Percentiles rank a stretch among this genome's conserved stretches.
Evolutionary conservation across 92 coral and sea anemone genomes (phyloP).

Genomic region (Hydrozoanthus gracilis): DNA sequence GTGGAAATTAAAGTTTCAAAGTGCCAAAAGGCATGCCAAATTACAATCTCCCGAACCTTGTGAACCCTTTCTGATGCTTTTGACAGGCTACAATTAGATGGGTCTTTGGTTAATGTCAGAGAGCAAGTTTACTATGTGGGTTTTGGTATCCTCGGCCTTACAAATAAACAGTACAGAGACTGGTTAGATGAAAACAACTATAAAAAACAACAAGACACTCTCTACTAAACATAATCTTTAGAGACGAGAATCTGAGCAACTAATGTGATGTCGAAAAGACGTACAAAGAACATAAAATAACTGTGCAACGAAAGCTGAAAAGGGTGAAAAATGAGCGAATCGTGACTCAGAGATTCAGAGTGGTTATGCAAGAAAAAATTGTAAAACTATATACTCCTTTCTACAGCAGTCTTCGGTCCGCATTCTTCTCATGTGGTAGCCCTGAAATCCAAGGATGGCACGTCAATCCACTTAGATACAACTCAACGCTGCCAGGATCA

Average conservation of each 20-base stretch:
- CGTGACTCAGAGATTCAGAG: constrained; percentile 24
- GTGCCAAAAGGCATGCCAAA: constrained; percentile 29
- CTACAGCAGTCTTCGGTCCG: background rate
- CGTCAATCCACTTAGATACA: constrained; percentile 13
- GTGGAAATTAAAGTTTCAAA: constrained; percentile 23
- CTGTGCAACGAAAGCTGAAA: constrained; percentile 24
- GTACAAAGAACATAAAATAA: constrained; percentile 12
- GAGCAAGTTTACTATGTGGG: constrained; percentile 30
- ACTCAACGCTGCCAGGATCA: constrained; percentile 37
- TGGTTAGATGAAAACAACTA: constrained; percentile 41
- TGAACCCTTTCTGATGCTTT: constrained; percentile 6
- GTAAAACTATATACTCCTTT: constrained; percentile 3
- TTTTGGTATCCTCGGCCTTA: constrained; percentile 16
- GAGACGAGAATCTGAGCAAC: constrained; percentile 5
- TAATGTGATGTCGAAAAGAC: background rate
- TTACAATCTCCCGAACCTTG: constrained; percentile 3
- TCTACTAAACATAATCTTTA: constrained; percentile 3
- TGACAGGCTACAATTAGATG: constrained; percentile 29
- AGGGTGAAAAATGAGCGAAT: constrained; percentile 14
- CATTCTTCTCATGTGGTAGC: constrained; percentile 8
- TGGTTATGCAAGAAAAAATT: background rate
- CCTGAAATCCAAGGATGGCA: constrained; percentile 28
- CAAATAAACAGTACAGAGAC: background rate
- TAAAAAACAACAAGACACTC: constrained; percentile 11
- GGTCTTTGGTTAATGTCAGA: constrained; percentile 24